phyloP scores from a whole-genome alignment of 2,888 invertebrate genomes.

The Timema podura region DNA sequence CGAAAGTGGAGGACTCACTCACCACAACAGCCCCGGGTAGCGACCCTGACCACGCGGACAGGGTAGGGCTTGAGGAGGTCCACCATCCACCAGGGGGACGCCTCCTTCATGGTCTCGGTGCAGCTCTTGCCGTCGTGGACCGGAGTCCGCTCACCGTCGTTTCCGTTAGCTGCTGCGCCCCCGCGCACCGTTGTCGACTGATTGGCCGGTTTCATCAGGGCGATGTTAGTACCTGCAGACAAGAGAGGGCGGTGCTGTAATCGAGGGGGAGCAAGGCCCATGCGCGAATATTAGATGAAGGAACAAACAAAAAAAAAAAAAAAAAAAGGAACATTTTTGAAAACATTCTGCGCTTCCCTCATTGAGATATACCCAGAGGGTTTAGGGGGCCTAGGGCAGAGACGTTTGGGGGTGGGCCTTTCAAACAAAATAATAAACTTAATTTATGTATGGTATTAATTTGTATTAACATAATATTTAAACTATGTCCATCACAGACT shows the following conservation, averaged over 20 bases:
- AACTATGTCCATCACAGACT: no score
- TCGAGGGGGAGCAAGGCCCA: no score
- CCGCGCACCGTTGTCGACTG: conserved; percentile 86
- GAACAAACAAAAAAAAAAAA: no score
- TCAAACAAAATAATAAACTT: no score
- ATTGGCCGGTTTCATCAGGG: conserved; percentile 81
- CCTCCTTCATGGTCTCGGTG: conserved; percentile 84
- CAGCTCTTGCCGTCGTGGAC: conserved; percentile 85
- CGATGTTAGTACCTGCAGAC: conserved; percentile 72
- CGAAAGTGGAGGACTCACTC: conserved; percentile 37
- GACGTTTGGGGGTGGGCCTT: no score
- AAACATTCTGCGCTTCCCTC: no score
- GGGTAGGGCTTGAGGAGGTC: conserved; percentile 80
- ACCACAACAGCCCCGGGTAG: conserved; percentile 78
- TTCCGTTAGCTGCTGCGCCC: conserved; percentile 76
- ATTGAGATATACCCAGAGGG: no score
- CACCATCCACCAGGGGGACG: conserved; percentile 92
- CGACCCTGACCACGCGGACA: conserved; percentile 79
- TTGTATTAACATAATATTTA: no score
- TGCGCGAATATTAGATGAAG: no score
- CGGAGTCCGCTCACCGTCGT: conserved; percentile 79
- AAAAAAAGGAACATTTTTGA: no score
- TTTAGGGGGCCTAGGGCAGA: no score
- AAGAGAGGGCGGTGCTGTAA: background rate
- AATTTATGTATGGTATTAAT: no score